Evolutionary conservation across 2,888 invertebrate genomes (phyloP).

Genomic region (Syrista parreyssii): DNA sequence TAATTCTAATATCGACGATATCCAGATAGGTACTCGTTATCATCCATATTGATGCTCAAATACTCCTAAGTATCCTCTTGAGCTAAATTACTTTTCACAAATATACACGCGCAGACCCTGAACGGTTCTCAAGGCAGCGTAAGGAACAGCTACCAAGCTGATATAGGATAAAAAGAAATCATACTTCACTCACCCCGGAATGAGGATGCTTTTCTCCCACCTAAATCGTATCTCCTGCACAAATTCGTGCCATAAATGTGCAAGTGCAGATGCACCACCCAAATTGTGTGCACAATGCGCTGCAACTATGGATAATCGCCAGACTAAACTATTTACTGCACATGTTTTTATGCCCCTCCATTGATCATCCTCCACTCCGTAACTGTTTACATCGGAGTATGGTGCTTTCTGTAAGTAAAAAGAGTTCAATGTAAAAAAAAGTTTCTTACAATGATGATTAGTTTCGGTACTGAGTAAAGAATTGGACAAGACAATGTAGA

Average conservation of each 20-base stretch:
- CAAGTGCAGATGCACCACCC: slow-evolving; percentile 80
- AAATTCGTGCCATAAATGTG: slow-evolving; percentile 95
- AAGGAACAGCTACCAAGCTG: not conserved
- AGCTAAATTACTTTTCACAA: not conserved
- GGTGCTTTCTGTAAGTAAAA: slow-evolving; percentile 52
- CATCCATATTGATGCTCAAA: not conserved
- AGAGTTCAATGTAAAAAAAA: not conserved
- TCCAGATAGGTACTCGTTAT: not conserved
- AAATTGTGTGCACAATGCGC: slow-evolving; percentile 80
- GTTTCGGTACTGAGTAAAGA: not conserved
- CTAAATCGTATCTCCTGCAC: slow-evolving; percentile 88
- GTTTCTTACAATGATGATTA: not conserved
- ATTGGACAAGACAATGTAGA: not conserved
- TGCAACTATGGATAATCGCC: slow-evolving; percentile 82
- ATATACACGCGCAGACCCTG: not conserved
- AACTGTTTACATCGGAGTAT: slow-evolving; percentile 52
- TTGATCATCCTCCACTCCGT: slow-evolving; percentile 53
- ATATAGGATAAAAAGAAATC: slow-evolving; percentile 24
- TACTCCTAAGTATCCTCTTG: not conserved
- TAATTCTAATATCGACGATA: too few species aligned
- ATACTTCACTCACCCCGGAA: slow-evolving; percentile 83
- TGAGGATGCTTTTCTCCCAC: slow-evolving; percentile 83
- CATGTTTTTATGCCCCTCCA: slow-evolving; percentile 78
- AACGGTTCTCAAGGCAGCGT: not conserved
- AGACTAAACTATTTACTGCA: slow-evolving; percentile 80